A percentile compares a stretch with the other conserved stretches of the same genome.
These are phyloP conservation scores for Drosophila hydei DNA, from an alignment of 1,140 invertebrate genomes.

Conservation along the genomic window DNA sequence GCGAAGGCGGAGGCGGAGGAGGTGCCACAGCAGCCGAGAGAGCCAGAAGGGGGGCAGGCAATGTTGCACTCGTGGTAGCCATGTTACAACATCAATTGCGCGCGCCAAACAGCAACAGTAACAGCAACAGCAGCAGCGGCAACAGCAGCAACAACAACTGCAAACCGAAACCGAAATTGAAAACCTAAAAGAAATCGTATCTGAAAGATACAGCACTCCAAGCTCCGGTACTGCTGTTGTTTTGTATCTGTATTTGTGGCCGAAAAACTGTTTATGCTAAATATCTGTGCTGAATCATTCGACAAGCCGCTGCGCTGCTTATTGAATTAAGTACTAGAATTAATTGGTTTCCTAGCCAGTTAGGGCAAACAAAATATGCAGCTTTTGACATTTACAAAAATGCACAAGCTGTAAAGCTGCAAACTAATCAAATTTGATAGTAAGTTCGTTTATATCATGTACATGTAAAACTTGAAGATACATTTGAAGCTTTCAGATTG, in stretches of 20 bases:
- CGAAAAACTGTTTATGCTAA: conserved; percentile 38
- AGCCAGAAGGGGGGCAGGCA: conserved; percentile 20
- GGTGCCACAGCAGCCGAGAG: conserved; percentile 19
- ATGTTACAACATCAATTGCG: conserved; percentile 81
- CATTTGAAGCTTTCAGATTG: no score
- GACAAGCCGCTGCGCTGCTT: conserved; percentile 17
- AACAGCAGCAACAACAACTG: conserved; percentile 45
- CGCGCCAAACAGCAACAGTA: conserved; percentile 71
- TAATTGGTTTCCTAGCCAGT: conserved; percentile 12
- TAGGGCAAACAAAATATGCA: not conserved
- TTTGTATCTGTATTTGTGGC: conserved; percentile 33
- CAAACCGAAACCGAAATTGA: conserved; percentile 51
- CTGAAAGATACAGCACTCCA: conserved; percentile 49
- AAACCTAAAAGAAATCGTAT: conserved; percentile 77
- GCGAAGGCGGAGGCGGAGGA: conserved; percentile 16
- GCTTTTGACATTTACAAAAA: conserved; percentile 17
- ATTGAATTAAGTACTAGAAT: conserved; percentile 28
- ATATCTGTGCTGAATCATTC: conserved; percentile 44
- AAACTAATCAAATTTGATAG: not conserved
- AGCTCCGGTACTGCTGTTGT: conserved; percentile 22
- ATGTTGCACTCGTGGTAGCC: conserved; percentile 79
- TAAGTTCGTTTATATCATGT: not conserved
- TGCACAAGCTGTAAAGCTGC: not conserved
- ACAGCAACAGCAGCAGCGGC: conserved; percentile 34
- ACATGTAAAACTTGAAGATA: no score